Evolutionary conservation across 2,113 vertebrate species (phyloP), one percentile per base, ranked within the genome.

Genomic region (Lampris megalopsis): DNA sequence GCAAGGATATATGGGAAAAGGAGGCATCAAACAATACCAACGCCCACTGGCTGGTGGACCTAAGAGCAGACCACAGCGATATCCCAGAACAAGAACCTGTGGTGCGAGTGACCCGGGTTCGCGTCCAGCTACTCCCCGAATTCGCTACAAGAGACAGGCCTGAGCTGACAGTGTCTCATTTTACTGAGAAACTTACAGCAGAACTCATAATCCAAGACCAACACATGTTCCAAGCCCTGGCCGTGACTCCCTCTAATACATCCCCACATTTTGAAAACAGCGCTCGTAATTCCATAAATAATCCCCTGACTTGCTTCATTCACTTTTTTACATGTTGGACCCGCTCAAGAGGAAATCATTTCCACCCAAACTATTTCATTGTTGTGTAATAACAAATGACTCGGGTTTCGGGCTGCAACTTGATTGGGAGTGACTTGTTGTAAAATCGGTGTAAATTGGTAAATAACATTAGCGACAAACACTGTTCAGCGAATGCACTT

Each of bases 361-460:
- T 45, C 48, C 59, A 71, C 70, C 49, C 68, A 9, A 82, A 60
- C n/a, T 4, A 78, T 64, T 71, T 42, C 52, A 60, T 2, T 24
- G 47, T 56, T 61, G 60, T 6, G 24, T 58, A 62, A 82, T 69
- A 75, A 81, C 48, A 71, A 67, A 77, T 80, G 36, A 75, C 53
- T 72, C 36, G 60, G 68, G 47, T 56, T 53, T 36, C 77, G 70
- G 42, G 65, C 64, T 79, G 66, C 68, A 58, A 85, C 42, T 78
- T 81, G 40, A 84, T 84, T 78, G 76, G 66, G 59, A 77, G 61
- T 49, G 61, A 84, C 68, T 77, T 69, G 10, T 38, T 70, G 5
- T 0, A 52, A 69, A 83, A 83, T 63, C 73, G 63, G 10, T 81
- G 57, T 63, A 86, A 79, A 79, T 71, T 62, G 52, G 61, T 49